A percentile compares a stretch with the other conserved stretches of the same genome.
These are phyloP conservation scores for Tursiops truncatus DNA, from an alignment of 2,113 vertebrate genomes.

Conservation along the genomic window DNA sequence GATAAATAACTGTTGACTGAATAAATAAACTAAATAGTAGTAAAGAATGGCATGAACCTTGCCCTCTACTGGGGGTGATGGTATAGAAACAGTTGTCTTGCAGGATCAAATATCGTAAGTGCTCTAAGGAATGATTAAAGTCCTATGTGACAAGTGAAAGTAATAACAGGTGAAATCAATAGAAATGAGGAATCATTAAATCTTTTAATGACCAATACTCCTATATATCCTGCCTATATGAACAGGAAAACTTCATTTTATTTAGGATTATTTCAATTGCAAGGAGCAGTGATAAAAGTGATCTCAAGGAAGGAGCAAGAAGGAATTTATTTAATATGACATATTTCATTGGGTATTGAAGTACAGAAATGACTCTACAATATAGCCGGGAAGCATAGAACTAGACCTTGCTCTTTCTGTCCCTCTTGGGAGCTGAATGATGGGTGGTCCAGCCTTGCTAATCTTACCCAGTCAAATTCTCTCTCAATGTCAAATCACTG, in stretches of 20 bases:
- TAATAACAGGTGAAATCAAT: not conserved
- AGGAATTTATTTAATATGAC: not conserved
- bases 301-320: not conserved
- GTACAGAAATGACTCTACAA: not conserved
- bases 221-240: not conserved
- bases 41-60: not conserved
- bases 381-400: not conserved
- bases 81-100: not conserved
- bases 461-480: not conserved
- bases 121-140: not conserved
- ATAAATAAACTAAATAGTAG: not conserved
- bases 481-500: not conserved
- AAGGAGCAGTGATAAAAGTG: not conserved
- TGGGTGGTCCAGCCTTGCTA: fast-evolving
- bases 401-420: not conserved
- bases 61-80: not conserved
- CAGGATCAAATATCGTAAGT: not conserved
- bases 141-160: not conserved
- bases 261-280: not conserved
- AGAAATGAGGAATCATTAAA: not conserved
- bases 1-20: not conserved
- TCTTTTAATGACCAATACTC: not conserved
- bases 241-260: not conserved
- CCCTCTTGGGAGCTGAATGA: not conserved
- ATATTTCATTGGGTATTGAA: not conserved